phyloP scores from a whole-genome alignment of 2,888 invertebrate genomes.

The Caenorhabditis panamensis region DNA sequence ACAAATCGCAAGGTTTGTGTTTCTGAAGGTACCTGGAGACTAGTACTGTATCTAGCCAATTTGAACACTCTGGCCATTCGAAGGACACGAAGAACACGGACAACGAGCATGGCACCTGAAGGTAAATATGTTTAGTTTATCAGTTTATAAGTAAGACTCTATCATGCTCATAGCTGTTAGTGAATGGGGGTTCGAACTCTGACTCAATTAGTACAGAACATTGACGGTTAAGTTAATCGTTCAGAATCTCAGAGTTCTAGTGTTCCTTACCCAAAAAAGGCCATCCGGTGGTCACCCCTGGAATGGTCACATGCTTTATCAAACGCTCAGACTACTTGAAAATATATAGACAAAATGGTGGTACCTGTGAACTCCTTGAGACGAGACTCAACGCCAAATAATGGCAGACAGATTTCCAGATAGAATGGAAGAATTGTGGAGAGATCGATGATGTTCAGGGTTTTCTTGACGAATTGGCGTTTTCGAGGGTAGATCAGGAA shows the following conservation, averaged over 20 bases:
- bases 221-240: background rate
- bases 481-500: conserved; percentile 76
- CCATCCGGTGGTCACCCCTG: conserved; percentile 51
- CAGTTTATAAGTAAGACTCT: background rate
- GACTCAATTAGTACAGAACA: conserved; percentile 21
- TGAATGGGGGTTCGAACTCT: background rate
- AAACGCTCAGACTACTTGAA: too few relatives aligned
- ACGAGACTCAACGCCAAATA: conserved; percentile 75
- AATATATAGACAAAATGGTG: too few relatives aligned
- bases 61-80: conserved; percentile 81
- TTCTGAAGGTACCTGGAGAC: conserved; percentile 77
- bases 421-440: conserved; percentile 80
- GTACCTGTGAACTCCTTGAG: conserved; percentile 79
- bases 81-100: conserved; percentile 79
- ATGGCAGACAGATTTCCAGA: conserved; percentile 75
- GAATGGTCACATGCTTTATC: conserved; percentile 35
- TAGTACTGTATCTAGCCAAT: conserved; percentile 79
- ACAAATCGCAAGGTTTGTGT: too few relatives aligned
- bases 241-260: background rate
- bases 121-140: background rate
- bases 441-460: conserved; percentile 80
- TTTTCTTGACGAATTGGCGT: conserved; percentile 70
- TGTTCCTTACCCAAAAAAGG: conserved; percentile 50
- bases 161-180: conserved; percentile 43
- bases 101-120: conserved; percentile 80